Base-by-base conservation (phyloP, 2,797 vertebrate species). In the Sparidentex hasta region DNA sequence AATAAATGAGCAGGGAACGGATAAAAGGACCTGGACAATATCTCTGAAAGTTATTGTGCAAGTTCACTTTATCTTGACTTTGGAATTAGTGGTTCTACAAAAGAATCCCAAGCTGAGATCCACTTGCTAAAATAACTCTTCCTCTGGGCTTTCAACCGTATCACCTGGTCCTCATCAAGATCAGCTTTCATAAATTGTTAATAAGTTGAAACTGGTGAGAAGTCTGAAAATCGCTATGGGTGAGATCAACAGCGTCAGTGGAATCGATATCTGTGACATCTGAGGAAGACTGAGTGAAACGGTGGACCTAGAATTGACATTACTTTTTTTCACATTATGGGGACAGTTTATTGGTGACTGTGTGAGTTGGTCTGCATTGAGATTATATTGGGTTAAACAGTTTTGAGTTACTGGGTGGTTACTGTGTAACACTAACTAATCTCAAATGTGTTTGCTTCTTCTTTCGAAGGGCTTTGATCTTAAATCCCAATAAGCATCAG, bases 401-500 rank as follows among this genome's bases (percentile, higher is more conserved):
- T n/a, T 59, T 3, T 41, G 46, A 65, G 2, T 54, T 44, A 44
- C 21, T 50, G 21, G 17, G 21, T 73, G 61, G 63, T 27, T 20
- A 20, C 11, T 20, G n/a, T 55, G 50, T 41, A 9, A 33, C 23
- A 33, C 33, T 29, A 29, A 29, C 29, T 29, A 38, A 58, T 58
- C 18, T 51, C 13, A 74, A 66, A 51, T 33, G 29, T 33, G 7
- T 33, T 7, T 33, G 29, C 29, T 7, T 33, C 6, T 38, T 38
- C 7, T 38, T 38, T 9, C 11, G n/a, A 52, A 5, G 20, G 16
- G 23, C 52, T 61, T 75, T 63, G 63, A 82, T 55, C 23, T 16
- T 41, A 17, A 33, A 33, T 77, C 63, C 44, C 38, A 65, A 38
- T 51, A 20, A 55, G 33, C 46, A 54, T 23, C 2, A 1, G 29